Base-by-base conservation (phyloP, 2,113 vertebrate species). In the Phyllostomus discolor region DNA sequence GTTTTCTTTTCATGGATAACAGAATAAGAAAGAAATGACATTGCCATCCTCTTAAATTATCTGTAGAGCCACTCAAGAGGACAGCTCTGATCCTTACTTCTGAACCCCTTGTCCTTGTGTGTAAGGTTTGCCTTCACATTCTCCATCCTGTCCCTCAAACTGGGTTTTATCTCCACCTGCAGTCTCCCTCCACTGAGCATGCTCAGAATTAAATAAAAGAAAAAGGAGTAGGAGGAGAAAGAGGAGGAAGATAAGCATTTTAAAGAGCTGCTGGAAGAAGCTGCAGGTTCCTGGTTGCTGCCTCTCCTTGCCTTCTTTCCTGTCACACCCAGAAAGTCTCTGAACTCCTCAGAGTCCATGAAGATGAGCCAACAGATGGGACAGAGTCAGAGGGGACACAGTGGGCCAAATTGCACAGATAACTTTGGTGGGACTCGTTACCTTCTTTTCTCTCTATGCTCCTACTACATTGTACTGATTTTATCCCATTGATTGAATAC, bases 341-440 rank as follows among this genome's bases (percentile, higher is more conserved):
- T 43, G 26, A 78, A n/a, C n/a, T 38, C 14, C 35, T n/a, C 28
- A 64, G n/a, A 15, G 35, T 14, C 46, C 10, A 17, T 1, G 9
- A 41, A 91, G 62, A 28, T 22, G 24, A 72, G 46, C n/a, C 2
- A 20, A 19, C 41, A 90, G 57, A 24, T 19, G 24, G 62, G 38
- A 46, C 2, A 19, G 26, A 9, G 2, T 43, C 59, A 1, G 5
- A 26, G 41, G 26, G 48, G 64, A 67, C 28, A 4, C 19, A 24
- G 3, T 12, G 7, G n/a, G 59, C 35, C 81, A 70, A 14, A 8
- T 5, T 33, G 4, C 38, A 59, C 57, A 50, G 4, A 9, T n/a
- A 4, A 4, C 31, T 33, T 43, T 52, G 20, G 1, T 15, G 0
- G 24, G 7, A 11, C 43, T 41, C 0, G 0, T 22, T 19, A 17